Evolutionary conservation across 2,113 vertebrate species (phyloP).

Genomic region (Arizona elegans): DNA sequence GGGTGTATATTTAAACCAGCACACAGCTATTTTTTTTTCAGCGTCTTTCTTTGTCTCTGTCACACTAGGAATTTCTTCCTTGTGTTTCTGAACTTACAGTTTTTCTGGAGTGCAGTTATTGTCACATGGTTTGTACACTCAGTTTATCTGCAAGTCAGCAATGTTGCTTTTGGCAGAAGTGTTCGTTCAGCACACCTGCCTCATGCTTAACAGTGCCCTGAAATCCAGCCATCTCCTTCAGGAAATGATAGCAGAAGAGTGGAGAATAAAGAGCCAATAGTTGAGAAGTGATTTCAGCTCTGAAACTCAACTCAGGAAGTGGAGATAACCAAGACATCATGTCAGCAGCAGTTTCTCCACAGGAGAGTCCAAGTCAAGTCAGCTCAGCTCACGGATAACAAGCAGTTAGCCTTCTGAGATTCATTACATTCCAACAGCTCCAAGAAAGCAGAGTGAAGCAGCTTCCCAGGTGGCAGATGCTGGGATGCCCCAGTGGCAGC

Average conservation of each 20-base stretch:
- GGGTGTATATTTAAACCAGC: fast-evolving
- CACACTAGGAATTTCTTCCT: background rate
- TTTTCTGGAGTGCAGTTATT: background rate
- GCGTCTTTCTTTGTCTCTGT: background rate
- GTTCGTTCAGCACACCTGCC: background rate
- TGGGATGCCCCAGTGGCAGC: background rate
- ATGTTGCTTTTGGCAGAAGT: background rate
- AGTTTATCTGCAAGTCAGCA: background rate
- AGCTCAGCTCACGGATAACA: background rate
- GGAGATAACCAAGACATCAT: background rate
- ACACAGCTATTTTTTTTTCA: background rate
- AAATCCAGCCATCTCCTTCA: background rate
- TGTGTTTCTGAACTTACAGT: background rate
- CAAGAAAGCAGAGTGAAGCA: background rate
- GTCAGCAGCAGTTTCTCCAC: background rate
- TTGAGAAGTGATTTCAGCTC: background rate
- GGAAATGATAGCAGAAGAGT: background rate
- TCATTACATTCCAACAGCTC: background rate
- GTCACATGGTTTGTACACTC: background rate
- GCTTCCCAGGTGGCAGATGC: background rate
- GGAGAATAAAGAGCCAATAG: background rate
- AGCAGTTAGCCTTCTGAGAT: background rate
- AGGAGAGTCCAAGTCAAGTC: background rate
- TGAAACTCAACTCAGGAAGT: background rate
- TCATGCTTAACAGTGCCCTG: background rate